Evolutionary conservation across 2,797 vertebrate genomes (phyloP).

Genomic region (Pitangus sulphuratus): DNA sequence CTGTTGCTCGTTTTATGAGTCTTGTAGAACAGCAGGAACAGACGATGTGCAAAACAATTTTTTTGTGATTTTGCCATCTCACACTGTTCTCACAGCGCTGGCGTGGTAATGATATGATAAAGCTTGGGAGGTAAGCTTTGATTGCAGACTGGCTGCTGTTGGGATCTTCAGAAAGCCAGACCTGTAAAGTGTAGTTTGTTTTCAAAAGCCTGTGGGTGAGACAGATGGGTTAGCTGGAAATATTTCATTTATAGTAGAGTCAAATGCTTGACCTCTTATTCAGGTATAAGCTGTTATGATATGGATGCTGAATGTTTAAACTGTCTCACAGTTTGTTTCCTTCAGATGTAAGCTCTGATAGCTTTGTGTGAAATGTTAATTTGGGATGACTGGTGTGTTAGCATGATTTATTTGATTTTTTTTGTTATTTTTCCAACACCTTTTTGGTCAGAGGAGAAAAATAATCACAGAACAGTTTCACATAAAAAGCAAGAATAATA

Average conservation of each 20-base stretch:
- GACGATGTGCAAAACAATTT: slow-evolving; percentile 72
- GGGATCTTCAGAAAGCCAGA: not conserved
- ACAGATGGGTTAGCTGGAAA: not conserved
- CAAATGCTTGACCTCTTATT: not conserved
- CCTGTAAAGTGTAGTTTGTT: not conserved
- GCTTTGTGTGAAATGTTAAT: not conserved
- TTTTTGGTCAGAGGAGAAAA: not conserved
- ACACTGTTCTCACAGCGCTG: slow-evolving; percentile 49
- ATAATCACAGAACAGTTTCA: not conserved
- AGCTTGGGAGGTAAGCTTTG: slow-evolving; percentile 45
- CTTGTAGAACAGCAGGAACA: slow-evolving; percentile 60
- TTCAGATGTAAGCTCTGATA: not conserved
- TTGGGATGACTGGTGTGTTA: not conserved
- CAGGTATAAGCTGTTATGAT: not conserved
- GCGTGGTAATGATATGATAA: not conserved
- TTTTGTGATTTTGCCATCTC: slow-evolving; percentile 40
- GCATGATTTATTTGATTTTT: not conserved
- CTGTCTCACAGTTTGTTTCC: not conserved
- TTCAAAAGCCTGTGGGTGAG: slow-evolving; percentile 14
- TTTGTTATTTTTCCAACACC: not conserved
- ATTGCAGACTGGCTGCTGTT: slow-evolving; percentile 11
- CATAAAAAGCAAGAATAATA: not conserved
- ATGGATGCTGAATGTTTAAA: not conserved
- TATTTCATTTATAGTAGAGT: not conserved
- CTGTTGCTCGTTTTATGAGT: slow-evolving; percentile 5